Evolutionary conservation across 1,140 invertebrate genomes (phyloP).

Genomic region (Orchestia grillus): DNA sequence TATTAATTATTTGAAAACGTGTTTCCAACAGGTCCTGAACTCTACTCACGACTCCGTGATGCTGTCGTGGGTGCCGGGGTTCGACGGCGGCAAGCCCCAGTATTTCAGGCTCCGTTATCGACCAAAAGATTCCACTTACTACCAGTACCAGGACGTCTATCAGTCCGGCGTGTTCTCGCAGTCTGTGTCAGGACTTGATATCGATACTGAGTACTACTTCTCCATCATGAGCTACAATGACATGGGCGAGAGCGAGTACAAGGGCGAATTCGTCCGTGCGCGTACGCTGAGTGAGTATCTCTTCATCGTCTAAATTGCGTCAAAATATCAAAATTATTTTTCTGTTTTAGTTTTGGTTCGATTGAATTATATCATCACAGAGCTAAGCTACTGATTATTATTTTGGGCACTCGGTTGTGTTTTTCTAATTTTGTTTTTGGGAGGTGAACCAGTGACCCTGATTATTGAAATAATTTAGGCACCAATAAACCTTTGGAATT

Average conservation of each 20-base stretch:
- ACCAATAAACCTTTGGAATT: too few relatives aligned
- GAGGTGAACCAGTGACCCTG: too few relatives aligned
- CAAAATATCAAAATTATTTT: too few relatives aligned
- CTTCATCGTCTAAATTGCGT: not conserved
- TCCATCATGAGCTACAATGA: conserved; percentile 90
- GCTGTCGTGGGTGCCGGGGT: conserved; percentile 91
- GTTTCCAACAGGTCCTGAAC: conserved; percentile 79
- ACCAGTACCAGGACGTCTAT: conserved; percentile 79
- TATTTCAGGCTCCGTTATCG: conserved; percentile 66
- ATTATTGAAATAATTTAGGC: too few relatives aligned
- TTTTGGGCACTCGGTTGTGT: too few relatives aligned
- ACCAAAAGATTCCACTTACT: conserved; percentile 59
- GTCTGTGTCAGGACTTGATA: conserved; percentile 81
- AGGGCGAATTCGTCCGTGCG: conserved; percentile 84
- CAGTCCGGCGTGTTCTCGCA: conserved; percentile 81
- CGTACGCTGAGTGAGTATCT: conserved; percentile 80
- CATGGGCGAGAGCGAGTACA: conserved; percentile 86
- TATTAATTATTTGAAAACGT: not conserved
- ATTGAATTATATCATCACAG: too few relatives aligned
- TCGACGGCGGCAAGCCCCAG: conserved; percentile 86
- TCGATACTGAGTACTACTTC: conserved; percentile 90
- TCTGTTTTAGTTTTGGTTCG: too few relatives aligned
- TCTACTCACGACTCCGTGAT: conserved; percentile 90
- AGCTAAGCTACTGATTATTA: too few relatives aligned
- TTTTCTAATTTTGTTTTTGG: too few relatives aligned